Conservation (phyloP, 2,888 invertebrate genomes). For the Machimus rusticus region DNA sequence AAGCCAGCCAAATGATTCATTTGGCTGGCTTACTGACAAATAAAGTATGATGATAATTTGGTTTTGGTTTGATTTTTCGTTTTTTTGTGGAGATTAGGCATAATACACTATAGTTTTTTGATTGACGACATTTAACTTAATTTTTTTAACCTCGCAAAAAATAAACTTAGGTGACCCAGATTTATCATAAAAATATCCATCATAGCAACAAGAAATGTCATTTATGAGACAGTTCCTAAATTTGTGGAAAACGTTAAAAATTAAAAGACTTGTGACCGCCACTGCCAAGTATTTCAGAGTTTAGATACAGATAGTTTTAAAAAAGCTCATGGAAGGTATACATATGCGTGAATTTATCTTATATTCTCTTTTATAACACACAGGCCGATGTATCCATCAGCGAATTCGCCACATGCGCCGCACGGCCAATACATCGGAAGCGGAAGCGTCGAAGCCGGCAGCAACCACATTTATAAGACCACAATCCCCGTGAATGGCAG, state of each 20-base stretch:
- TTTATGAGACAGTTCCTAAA: not conserved
- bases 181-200: not conserved
- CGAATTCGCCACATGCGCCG: slow-evolving; percentile 43
- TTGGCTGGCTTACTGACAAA: no score
- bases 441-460: slow-evolving; percentile 39
- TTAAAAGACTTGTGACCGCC: not conserved
- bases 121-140: no score
- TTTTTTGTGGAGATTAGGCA: no score
- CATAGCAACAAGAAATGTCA: not conserved
- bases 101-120: no score
- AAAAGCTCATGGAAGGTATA: not conserved
- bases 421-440: slow-evolving; percentile 35
- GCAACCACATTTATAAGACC: slow-evolving; percentile 55
- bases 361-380: not conserved
- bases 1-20: no score
- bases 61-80: no score
- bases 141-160: no score
- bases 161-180: not conserved
- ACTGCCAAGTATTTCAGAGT: not conserved
- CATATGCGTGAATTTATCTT: not conserved
- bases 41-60: no score
- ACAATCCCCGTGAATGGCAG: slow-evolving; percentile 58
- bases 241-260: not conserved
- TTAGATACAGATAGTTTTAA: not conserved
- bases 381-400: slow-evolving; percentile 37